Evolutionary conservation across 2,888 invertebrate genomes (phyloP), one percentile per base, ranked within the genome.

Genomic region (Alcis repandata): DNA sequence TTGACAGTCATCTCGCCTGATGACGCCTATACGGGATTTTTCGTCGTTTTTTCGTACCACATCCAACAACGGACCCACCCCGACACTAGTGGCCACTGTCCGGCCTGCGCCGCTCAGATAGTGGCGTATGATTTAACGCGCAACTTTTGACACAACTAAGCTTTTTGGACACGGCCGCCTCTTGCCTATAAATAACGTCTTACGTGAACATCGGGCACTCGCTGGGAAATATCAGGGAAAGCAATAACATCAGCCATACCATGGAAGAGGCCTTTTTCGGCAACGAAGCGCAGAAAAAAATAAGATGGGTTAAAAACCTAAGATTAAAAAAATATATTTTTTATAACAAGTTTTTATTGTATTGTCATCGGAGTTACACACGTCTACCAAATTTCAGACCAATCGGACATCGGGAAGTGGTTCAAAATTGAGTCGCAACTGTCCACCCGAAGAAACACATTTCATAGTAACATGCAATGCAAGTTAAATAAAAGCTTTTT

Each of bases 51-150:
- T 9, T 1, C 19, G 51, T 51, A 8, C 8, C 33, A 6, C 17
- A 15, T 53, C 22, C 1, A 10, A 70, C 80, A 87, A 72, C 78
- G 92, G 86, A 75, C 58, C 65, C 79, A 17, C 41, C 51, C 62
- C 74, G 72, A 79, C 84, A 85, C 85, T 87, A 90, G 88, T 89
- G 88, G 86, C 85, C 88, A 87, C 80, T 84, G 94, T 93, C 94
- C 94, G 94, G 95, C 94, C 95, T 95, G 95, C 94, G 94, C 90
- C 94, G 94, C 93, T 93, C 94, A 94, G 95, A 95, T 95, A 95
- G 95, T 90, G 89, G 87, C 92, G 93, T 91, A 94, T 95, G 95
- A 95, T 95, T 95, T 95, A 95, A 95, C 94, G 94, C 94, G 94
- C 94, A 95, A 95, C 95, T 95, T 95, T 95, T 93, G 94, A 94